Conservation (phyloP, 2,888 invertebrate genomes). For the Notodonta dromedarius region DNA sequence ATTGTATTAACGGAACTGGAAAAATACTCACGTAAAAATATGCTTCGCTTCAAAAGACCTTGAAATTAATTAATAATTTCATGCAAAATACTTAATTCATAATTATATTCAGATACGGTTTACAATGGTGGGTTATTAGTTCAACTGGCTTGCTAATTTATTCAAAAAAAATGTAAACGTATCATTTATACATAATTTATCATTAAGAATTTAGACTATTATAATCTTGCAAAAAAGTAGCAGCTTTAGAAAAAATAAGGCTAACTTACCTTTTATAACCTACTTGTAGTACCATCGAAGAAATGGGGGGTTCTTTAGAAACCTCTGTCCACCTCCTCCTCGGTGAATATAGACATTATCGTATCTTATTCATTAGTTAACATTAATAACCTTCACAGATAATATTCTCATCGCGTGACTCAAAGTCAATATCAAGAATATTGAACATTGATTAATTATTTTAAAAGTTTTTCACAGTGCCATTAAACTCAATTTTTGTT, state of each 20-base stretch:
- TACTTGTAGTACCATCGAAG: no score
- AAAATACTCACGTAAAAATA: not conserved
- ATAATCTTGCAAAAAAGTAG: no score
- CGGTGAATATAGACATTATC: no score
- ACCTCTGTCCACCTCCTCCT: no score
- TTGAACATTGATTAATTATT: not conserved
- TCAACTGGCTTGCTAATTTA: not conserved
- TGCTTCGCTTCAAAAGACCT: not conserved
- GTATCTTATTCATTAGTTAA: no score
- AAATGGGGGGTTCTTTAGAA: no score
- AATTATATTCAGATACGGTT: no score
- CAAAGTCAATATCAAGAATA: not conserved
- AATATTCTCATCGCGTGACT: not conserved
- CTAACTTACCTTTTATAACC: no score
- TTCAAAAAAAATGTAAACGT: no score
- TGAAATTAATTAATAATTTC: not conserved
- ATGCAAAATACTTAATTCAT: not conserved
- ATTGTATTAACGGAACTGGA: not conserved
- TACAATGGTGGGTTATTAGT: not conserved
- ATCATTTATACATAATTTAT: no score
- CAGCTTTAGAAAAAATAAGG: no score
- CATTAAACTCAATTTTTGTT: constrained; percentile 5
- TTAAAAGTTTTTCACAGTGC: constrained; percentile 10
- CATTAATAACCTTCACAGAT: constrained; percentile 17
- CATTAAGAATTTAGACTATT: no score